phyloP scores from a whole-genome alignment of 2,113 vertebrate genomes.

The Forbesichthys agassizii region DNA sequence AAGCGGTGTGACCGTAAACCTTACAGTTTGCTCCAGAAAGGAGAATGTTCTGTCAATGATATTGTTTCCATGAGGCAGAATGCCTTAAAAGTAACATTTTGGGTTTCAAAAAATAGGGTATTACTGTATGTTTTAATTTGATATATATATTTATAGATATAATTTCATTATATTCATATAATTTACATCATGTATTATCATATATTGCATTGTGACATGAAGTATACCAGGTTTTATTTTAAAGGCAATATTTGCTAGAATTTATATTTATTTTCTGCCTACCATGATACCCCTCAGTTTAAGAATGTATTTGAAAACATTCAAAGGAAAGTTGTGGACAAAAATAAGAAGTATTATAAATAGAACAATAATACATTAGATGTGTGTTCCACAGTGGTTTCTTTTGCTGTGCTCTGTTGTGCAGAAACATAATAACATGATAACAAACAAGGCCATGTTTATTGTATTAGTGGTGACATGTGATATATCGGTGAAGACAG shows the following conservation, averaged over 20 bases:
- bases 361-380: slow-evolving; percentile 14
- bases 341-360: neutral
- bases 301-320: no score
- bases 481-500: slow-evolving; percentile 56
- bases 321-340: no score
- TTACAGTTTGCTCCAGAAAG: slow-evolving; percentile 24
- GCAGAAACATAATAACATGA: slow-evolving; percentile 2
- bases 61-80: slow-evolving; percentile 40
- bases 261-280: no score
- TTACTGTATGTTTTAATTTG: neutral
- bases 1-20: slow-evolving; percentile 24
- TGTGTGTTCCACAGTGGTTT: slow-evolving; percentile 13
- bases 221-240: neutral
- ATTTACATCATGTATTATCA: neutral
- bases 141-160: neutral
- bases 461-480: slow-evolving; percentile 46
- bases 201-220: neutral
- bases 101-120: slow-evolving; percentile 4
- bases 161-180: neutral
- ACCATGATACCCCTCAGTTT: no score
- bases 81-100: slow-evolving; percentile 12
- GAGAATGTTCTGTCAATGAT: slow-evolving; percentile 12
- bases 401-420: slow-evolving; percentile 20
- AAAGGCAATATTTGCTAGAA: neutral
- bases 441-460: slow-evolving; percentile 25